Conservation (phyloP, 2,113 vertebrate species). For the Aleadryas rufinucha region DNA sequence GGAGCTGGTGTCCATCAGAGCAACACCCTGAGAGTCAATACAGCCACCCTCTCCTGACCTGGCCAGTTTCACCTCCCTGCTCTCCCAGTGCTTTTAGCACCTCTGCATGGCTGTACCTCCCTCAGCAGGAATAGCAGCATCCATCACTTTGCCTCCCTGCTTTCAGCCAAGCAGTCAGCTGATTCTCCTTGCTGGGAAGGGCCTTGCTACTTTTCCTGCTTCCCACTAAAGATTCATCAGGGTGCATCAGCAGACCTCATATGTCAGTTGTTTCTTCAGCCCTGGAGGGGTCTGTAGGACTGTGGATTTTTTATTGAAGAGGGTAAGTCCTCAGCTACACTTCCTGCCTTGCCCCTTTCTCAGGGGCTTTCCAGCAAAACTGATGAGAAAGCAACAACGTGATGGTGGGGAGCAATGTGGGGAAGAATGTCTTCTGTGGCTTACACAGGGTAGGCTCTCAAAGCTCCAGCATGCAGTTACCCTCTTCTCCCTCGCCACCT, state of each 20-base stretch:
- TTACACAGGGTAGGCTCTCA: not conserved
- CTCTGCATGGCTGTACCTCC: not conserved
- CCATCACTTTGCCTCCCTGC: accelerated
- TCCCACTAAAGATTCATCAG: not conserved
- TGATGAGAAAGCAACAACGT: not conserved
- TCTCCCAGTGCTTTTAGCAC: not conserved
- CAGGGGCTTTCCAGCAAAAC: not conserved
- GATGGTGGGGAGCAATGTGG: not conserved
- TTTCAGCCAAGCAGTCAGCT: not conserved
- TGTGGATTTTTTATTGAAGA: not conserved
- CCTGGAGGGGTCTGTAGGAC: not conserved
- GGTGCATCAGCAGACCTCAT: not conserved
- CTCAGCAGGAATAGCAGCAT: not conserved
- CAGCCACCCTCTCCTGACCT: not conserved
- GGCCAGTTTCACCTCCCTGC: not conserved
- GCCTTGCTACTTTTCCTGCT: not conserved
- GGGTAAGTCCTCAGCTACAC: not conserved
- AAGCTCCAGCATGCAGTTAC: not conserved
- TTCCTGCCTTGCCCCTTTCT: not conserved
- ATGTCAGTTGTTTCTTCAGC: not conserved
- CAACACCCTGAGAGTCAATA: not conserved
- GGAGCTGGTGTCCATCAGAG: not conserved
- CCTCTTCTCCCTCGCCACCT: accelerated
- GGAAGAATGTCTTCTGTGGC: not conserved
- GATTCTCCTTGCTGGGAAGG: not conserved